Percentiles rank a stretch among this genome's conserved stretches.
Evolutionary conservation across 2,888 invertebrate genomes (phyloP).

Genomic region (Coenonympha arcania): DNA sequence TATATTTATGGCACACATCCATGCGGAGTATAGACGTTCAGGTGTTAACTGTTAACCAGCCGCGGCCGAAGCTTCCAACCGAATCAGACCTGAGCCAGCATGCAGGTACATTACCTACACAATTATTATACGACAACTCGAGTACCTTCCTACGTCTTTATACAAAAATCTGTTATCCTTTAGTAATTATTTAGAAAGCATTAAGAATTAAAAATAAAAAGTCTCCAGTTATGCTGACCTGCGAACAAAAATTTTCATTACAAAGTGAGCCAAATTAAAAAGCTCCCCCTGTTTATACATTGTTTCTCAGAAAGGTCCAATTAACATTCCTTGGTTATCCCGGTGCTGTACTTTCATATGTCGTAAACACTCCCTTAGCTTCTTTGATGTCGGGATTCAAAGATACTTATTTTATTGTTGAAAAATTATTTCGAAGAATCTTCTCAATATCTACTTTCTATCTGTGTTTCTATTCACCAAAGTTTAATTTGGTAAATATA

Average conservation of each 20-base stretch:
- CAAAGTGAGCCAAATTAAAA: conserved; percentile 49
- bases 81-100: too few relatives aligned
- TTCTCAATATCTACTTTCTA: neutral
- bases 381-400: conserved; percentile 26
- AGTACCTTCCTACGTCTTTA: too few relatives aligned
- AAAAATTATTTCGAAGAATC: neutral
- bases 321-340: conserved; percentile 48
- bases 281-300: conserved; percentile 50
- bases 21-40: too few relatives aligned
- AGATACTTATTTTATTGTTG: neutral
- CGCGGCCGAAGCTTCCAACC: too few relatives aligned
- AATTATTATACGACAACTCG: too few relatives aligned
- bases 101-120: too few relatives aligned
- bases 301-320: conserved; percentile 53
- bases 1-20: too few relatives aligned
- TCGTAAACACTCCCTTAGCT: conserved; percentile 43
- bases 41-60: too few relatives aligned
- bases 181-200: neutral
- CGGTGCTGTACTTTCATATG: conserved; percentile 34
- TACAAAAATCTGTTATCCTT: too few relatives aligned
- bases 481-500: too few relatives aligned
- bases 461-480: too few relatives aligned
- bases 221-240: conserved; percentile 4
- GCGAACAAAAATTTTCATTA: conserved; percentile 30
- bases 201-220: conserved; percentile 9